phyloP scores from a whole-genome alignment of 2,113 vertebrate genomes.

The Aspidoscelis tigris region DNA sequence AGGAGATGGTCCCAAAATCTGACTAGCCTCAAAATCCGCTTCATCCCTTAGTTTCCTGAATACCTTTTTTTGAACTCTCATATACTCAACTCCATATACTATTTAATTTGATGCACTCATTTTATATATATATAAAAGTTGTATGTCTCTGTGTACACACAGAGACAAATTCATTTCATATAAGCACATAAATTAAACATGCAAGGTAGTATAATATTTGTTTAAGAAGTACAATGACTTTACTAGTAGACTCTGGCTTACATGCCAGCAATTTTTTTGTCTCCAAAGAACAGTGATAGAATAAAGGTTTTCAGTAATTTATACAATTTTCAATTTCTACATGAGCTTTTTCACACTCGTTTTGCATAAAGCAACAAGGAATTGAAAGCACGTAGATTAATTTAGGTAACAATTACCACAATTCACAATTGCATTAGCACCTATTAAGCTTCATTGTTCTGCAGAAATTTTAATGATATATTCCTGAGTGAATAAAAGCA shows the following conservation, averaged over 20 bases:
- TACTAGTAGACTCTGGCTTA: slow-evolving; percentile 29
- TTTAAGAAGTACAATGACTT: slow-evolving; percentile 5
- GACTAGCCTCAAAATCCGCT: too few relatives aligned
- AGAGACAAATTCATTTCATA: background rate
- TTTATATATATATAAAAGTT: background rate
- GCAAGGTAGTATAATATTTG: background rate
- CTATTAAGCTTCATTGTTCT: slow-evolving; percentile 83
- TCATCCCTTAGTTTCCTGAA: background rate
- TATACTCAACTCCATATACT: background rate
- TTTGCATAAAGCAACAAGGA: slow-evolving; percentile 64
- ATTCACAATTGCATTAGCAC: slow-evolving; percentile 81
- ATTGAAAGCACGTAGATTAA: slow-evolving; percentile 77
- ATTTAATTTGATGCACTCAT: background rate
- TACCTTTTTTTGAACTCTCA: background rate
- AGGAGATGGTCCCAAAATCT: too few relatives aligned
- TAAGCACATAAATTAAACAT: background rate
- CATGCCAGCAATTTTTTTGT: slow-evolving; percentile 33
- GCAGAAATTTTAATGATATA: slow-evolving; percentile 81
- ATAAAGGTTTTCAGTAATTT: slow-evolving; percentile 56
- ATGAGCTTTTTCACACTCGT: slow-evolving; percentile 70
- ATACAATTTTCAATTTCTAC: slow-evolving; percentile 62
- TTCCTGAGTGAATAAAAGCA: slow-evolving; percentile 78
- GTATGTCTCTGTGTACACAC: background rate
- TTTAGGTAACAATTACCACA: slow-evolving; percentile 82
- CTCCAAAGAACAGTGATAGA: slow-evolving; percentile 41